These are phyloP conservation scores for Ctenosaura bakeri DNA, from an alignment of 2,797 vertebrate species.

Conservation along the genomic window DNA sequence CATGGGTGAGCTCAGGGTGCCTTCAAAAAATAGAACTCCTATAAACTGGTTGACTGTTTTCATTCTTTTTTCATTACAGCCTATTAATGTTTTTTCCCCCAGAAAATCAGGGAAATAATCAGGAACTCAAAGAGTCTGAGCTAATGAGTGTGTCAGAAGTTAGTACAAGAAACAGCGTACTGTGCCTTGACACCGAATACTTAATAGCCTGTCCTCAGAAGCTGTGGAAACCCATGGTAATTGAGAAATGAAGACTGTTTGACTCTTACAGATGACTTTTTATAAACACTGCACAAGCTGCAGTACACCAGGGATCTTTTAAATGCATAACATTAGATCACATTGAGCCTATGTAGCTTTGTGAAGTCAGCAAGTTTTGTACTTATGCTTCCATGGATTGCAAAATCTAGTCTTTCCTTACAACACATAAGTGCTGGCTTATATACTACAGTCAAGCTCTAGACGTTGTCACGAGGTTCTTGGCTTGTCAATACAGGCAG, in stretches of 20 bases:
- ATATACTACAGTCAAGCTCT: neutral
- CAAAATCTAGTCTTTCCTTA: neutral
- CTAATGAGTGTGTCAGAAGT: constrained; percentile 63
- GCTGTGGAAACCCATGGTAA: constrained; percentile 74
- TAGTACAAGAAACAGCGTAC: constrained; percentile 46
- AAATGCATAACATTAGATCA: constrained; percentile 72
- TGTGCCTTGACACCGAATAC: constrained; percentile 67
- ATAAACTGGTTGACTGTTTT: constrained; percentile 16
- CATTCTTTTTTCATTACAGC: neutral
- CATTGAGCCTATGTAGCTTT: constrained; percentile 56
- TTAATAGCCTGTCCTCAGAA: constrained; percentile 72
- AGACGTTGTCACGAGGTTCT: neutral
- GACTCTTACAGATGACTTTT: constrained; percentile 73
- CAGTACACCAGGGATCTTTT: constrained; percentile 75
- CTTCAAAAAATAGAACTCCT: constrained; percentile 44
- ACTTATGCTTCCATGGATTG: neutral
- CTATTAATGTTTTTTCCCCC: constrained; percentile 3
- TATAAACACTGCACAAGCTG: constrained; percentile 74
- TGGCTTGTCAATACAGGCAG: neutral
- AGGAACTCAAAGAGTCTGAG: constrained; percentile 56
- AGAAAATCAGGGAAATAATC: constrained; percentile 43
- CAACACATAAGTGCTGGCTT: neutral
- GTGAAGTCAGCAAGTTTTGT: neutral
- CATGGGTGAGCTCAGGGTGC: constrained; percentile 38
- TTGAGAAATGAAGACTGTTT: constrained; percentile 76